These are phyloP conservation scores for Athalia rosae DNA, from an alignment of 2,888 invertebrate species.

Conservation along the genomic window DNA sequence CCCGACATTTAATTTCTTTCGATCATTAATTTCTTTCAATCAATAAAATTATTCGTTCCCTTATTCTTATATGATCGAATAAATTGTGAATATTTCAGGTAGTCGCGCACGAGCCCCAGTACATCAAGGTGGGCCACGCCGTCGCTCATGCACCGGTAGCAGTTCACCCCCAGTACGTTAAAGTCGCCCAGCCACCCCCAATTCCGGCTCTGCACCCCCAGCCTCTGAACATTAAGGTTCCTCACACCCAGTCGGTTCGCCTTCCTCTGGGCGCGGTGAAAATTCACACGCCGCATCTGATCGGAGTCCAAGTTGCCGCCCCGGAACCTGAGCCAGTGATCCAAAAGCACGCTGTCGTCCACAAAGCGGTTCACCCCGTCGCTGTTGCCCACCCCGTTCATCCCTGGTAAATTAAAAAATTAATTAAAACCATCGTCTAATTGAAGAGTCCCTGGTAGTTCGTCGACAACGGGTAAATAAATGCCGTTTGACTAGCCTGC, in stretches of 20 bases:
- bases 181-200: slow-evolving; percentile 65
- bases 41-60: background rate
- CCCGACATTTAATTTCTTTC: background rate
- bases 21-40: background rate
- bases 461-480: background rate
- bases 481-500: background rate
- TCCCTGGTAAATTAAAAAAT: slow-evolving; percentile 46
- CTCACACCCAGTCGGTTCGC: slow-evolving; percentile 59
- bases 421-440: slow-evolving; percentile 35
- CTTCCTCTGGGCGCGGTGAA: slow-evolving; percentile 67
- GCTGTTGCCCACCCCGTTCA: slow-evolving; percentile 37
- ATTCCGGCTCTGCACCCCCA: slow-evolving; percentile 68
- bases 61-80: background rate
- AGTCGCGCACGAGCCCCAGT: slow-evolving; percentile 30
- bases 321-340: slow-evolving; percentile 76
- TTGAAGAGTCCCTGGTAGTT: slow-evolving; percentile 35
- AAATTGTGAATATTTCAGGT: slow-evolving; percentile 24
- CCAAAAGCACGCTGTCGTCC: slow-evolving; percentile 75
- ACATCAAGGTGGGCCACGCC: slow-evolving; percentile 37
- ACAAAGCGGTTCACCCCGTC: slow-evolving; percentile 75
- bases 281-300: slow-evolving; percentile 75
- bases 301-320: slow-evolving; percentile 75
- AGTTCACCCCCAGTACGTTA: slow-evolving; percentile 48
- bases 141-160: slow-evolving; percentile 34
- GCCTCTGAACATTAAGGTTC: slow-evolving; percentile 66